Percentiles rank a stretch among this genome's conserved stretches.
Evolutionary conservation across 1,140 invertebrate species (phyloP).

Genomic region (Lasioglossum baleicum): DNA sequence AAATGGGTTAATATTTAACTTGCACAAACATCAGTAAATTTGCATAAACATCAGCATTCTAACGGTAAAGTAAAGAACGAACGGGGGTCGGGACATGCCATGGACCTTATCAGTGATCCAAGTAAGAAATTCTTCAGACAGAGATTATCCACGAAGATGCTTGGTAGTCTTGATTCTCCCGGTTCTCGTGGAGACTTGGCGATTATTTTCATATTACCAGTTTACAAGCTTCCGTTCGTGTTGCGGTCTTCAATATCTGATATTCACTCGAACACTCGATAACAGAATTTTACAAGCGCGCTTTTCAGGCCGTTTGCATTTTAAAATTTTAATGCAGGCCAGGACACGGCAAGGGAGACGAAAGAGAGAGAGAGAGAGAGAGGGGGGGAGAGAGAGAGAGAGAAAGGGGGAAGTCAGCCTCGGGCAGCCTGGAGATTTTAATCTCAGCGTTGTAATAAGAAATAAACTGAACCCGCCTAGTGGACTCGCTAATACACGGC

Average conservation of each 20-base stretch:
- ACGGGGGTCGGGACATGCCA: no score
- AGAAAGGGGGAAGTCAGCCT: background rate
- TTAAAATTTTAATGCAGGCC: conserved; percentile 57
- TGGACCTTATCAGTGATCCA: no score
- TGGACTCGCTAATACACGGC: conserved; percentile 34
- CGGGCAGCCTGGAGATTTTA: conserved; percentile 41
- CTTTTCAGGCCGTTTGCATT: conserved; percentile 33
- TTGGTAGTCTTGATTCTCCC: background rate
- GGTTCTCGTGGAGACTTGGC: background rate
- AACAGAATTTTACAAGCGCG: conserved; percentile 31
- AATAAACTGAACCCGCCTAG: conserved; percentile 49
- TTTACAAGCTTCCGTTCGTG: conserved; percentile 15
- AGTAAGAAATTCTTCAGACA: no score
- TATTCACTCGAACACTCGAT: conserved; percentile 21
- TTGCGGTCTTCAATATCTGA: conserved; percentile 13
- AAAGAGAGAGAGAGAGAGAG: background rate
- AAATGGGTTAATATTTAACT: no score
- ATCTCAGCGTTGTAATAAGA: conserved; percentile 60
- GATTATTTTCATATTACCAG: conserved; percentile 30
- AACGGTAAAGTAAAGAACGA: no score
- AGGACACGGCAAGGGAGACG: conserved; percentile 14
- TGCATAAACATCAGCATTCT: no score
- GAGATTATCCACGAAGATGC: no score
- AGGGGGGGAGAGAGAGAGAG: background rate
- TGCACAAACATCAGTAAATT: no score